Conservation (phyloP, 2,797 vertebrate genomes). For the Poeciliopsis gracilis region DNA sequence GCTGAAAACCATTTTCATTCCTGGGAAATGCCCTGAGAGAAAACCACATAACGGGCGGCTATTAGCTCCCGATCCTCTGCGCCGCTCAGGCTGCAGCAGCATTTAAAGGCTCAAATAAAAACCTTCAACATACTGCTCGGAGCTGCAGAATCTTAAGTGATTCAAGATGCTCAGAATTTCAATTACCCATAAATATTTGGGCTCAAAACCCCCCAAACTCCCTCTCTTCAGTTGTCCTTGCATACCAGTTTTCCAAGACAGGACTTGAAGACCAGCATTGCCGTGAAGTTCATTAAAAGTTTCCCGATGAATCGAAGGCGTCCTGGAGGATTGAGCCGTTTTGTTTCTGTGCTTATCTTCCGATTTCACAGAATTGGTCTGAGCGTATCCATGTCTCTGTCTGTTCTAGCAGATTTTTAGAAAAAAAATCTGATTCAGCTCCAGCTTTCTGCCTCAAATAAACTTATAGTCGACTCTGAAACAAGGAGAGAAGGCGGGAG, state of each 20-base stretch:
- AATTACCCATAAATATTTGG: neutral
- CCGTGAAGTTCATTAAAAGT: slow-evolving; percentile 58
- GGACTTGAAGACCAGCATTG: slow-evolving; percentile 83
- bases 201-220: slow-evolving; percentile 1
- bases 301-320: slow-evolving; percentile 18
- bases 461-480: slow-evolving; percentile 72
- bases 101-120: neutral
- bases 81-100: neutral
- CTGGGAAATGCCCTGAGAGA: neutral
- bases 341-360: slow-evolving; percentile 33
- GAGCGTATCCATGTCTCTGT: slow-evolving; percentile 18
- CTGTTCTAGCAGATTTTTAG: slow-evolving; percentile 33
- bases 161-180: neutral
- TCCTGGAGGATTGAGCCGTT: slow-evolving; percentile 24
- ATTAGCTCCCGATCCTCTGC: neutral
- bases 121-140: neutral
- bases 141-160: neutral
- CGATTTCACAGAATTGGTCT: slow-evolving; percentile 22
- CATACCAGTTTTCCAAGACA: slow-evolving; percentile 80
- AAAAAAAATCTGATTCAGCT: slow-evolving; percentile 47
- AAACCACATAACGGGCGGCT: neutral
- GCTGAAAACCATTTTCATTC: slow-evolving; percentile 2
- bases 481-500: slow-evolving; percentile 46
- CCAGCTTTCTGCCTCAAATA: slow-evolving; percentile 70
- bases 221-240: neutral